Conservation (phyloP, 2,888 invertebrate genomes). For the Tiphia femorata region DNA sequence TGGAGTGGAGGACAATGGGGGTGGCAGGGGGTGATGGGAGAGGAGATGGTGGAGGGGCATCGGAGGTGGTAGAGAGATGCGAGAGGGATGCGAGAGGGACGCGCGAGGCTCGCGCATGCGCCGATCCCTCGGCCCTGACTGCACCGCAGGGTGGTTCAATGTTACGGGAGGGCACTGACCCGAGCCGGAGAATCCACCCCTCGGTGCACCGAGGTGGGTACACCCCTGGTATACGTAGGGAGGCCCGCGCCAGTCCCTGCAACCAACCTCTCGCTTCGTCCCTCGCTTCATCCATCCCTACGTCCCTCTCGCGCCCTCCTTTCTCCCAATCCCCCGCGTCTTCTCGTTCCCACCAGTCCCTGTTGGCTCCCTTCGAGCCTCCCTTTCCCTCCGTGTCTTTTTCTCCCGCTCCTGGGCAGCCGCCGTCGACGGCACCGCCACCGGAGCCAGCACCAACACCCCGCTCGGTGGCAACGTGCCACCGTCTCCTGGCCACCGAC, state of each 20-base stretch:
- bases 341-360: constrained; percentile 12
- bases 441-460: constrained; percentile 24
- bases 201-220: constrained; percentile 63
- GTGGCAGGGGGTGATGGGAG: not conserved
- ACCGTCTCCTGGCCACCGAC: no score
- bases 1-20: not conserved
- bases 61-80: not conserved
- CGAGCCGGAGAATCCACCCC: constrained; percentile 62
- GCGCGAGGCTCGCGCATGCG: constrained; percentile 41
- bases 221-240: constrained; percentile 57
- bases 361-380: constrained; percentile 5
- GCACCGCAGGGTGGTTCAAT: constrained; percentile 68
- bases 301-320: constrained; percentile 9
- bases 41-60: not conserved
- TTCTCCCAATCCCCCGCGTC: not conserved
- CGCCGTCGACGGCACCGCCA: constrained; percentile 36
- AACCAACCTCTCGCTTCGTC: constrained; percentile 22
- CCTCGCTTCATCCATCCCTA: constrained; percentile 38
- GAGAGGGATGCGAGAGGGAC: not conserved
- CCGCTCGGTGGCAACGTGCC: no score
- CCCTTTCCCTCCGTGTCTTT: constrained; percentile 18
- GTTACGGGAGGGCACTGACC: constrained; percentile 69
- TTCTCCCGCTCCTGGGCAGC: constrained; percentile 12
- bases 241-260: constrained; percentile 39
- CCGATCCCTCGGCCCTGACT: constrained; percentile 64